Base-by-base conservation (phyloP, 1,140 invertebrate genomes). In the Drosophila lini region DNA sequence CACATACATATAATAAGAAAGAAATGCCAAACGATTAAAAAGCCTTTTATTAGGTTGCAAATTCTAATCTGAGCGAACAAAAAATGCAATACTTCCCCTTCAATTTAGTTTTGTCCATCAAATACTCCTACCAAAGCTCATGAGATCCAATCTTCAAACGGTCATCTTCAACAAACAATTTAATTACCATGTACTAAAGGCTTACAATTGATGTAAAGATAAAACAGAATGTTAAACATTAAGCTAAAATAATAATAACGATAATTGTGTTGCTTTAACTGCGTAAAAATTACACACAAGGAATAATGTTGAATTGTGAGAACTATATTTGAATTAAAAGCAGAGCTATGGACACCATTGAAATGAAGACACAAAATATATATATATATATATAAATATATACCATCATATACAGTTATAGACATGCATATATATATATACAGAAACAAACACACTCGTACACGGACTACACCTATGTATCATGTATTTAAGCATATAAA, bases 401-500 rank as follows among this genome's bases (percentile, higher is more conserved):
- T 31, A 65, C 10, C 32, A 59, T 41, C 71, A 84, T 78, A 75
- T 64, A 81, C 58, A 83, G 56, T 48, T 70, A 71, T 58, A 71
- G 52, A 71, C 61, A 6, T 68, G 47, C 31, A 58, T 65, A 65
- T 55, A 36, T 52, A 69, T 52, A 68, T 42, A 65, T 15, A 53
- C 44, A 36, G 11, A 36, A 61, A 44, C 40, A 36, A 61, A 44
- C 40, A 64, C 62, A 64, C 40, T 41, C 62, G 40, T 65, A 65
- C 64, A 67, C 65, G 61, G 42, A 83, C 61, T 53, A 68, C 74
- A 83, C 74, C 77, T 81, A 81, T 81, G 79, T 86, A 86, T 81
- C 82, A 69, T 86, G 82, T 86, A 86, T 86, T 86, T 86, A 86
- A 86, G 82, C 78, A 81, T 86, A 81, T 70, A 65, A 79, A 86